Evolutionary conservation across 2,113 vertebrate species (phyloP).

Genomic region (Microtus oregoni): DNA sequence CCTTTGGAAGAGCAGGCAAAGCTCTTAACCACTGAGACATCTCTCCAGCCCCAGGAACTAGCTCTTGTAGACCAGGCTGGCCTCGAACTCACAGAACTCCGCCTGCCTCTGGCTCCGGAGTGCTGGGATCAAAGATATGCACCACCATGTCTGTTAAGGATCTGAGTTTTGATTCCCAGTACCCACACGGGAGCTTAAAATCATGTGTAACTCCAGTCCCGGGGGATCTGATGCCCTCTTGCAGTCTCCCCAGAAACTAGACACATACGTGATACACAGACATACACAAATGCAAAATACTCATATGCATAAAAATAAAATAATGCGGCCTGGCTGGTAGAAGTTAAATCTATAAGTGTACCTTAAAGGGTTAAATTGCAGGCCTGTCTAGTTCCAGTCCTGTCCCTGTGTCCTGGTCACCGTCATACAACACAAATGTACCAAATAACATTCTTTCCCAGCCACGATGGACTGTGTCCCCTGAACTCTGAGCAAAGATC

Average conservation of each 20-base stretch:
- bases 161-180: too few relatives aligned
- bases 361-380: background rate
- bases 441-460: background rate
- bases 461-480: background rate
- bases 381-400: background rate
- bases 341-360: background rate
- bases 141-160: too few relatives aligned
- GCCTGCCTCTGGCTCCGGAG: too few relatives aligned
- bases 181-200: too few relatives aligned
- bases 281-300: background rate
- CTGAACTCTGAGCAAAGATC: background rate
- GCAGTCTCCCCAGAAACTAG: background rate
- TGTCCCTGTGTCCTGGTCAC: background rate
- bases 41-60: too few relatives aligned
- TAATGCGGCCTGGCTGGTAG: background rate
- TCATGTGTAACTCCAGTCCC: background rate
- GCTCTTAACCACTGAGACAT: too few relatives aligned
- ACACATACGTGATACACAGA: background rate
- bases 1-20: too few relatives aligned
- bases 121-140: too few relatives aligned
- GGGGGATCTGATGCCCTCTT: background rate
- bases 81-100: too few relatives aligned
- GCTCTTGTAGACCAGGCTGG: too few relatives aligned
- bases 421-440: background rate
- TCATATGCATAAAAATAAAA: background rate